Percentiles rank a stretch among this genome's conserved stretches.
Conservation (phyloP, 2,888 invertebrate species). For the Pachymerium ferrugineum region DNA sequence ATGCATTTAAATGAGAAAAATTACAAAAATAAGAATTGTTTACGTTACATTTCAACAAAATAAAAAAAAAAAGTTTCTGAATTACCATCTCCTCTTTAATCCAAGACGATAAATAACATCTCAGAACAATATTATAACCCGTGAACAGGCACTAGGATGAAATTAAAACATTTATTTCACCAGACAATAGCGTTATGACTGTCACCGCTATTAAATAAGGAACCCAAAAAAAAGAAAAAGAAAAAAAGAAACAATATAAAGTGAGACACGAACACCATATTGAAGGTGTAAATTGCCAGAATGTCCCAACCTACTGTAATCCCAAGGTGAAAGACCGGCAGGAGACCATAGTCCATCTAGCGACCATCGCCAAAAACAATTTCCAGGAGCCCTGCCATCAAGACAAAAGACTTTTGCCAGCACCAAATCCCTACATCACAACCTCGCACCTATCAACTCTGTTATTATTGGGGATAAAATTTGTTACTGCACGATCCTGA, state of each 20-base stretch:
- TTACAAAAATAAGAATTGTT: neutral
- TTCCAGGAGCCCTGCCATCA: neutral
- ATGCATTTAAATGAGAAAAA: neutral
- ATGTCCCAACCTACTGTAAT: neutral
- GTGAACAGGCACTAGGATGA: neutral
- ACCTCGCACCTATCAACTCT: neutral
- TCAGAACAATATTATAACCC: neutral
- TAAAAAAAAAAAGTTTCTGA: neutral
- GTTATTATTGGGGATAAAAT: neutral
- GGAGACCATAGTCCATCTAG: neutral
- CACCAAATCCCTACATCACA: neutral
- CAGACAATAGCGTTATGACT: neutral
- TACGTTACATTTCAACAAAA: too few relatives aligned
- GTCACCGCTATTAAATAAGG: too few relatives aligned
- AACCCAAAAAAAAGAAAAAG: too few relatives aligned
- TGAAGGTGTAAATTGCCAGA: conserved; percentile 7
- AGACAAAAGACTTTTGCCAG: conserved; percentile 3
- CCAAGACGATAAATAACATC: neutral
- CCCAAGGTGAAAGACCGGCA: neutral
- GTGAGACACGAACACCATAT: neutral
- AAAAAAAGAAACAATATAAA: neutral
- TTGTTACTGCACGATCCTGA: neutral
- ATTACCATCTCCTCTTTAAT: neutral
- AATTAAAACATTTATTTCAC: conserved; percentile 20
- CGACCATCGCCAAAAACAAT: neutral